A percentile compares a stretch with the other conserved stretches of the same genome.
phyloP scores from a whole-genome alignment of 2,797 vertebrate genomes.

The Rhincodon typus region DNA sequence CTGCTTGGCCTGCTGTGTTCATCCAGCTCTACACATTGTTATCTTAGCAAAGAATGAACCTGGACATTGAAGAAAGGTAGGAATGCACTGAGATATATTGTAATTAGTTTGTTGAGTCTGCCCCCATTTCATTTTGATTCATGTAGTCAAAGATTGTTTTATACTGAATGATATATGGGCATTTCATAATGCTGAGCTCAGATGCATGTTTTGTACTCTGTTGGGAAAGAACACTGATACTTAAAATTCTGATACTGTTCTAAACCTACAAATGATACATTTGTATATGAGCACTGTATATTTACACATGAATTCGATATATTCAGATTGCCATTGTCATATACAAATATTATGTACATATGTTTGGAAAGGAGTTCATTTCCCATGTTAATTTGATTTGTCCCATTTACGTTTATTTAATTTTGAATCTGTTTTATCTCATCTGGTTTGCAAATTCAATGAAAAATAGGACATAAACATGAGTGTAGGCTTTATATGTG shows the following conservation, averaged over 20 bases:
- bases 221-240: background rate
- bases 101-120: background rate
- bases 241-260: background rate
- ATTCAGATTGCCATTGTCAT: background rate
- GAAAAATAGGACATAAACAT: slow-evolving; percentile 14
- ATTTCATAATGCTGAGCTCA: background rate
- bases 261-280: background rate
- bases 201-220: background rate
- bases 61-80: background rate
- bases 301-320: slow-evolving; percentile 4
- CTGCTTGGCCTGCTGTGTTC: too few species aligned
- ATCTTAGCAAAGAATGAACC: background rate
- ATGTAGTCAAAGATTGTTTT: background rate
- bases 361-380: background rate
- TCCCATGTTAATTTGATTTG: background rate
- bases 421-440: slow-evolving; percentile 22
- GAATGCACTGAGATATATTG: background rate
- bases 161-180: background rate
- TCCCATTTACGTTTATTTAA: slow-evolving; percentile 18
- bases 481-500: background rate
- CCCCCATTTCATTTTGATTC: background rate
- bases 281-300: background rate
- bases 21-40: too few species aligned
- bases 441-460: background rate
- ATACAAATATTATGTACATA: background rate